Base-by-base conservation (phyloP, 2,113 vertebrate species). In the Danionella cerebrum region DNA sequence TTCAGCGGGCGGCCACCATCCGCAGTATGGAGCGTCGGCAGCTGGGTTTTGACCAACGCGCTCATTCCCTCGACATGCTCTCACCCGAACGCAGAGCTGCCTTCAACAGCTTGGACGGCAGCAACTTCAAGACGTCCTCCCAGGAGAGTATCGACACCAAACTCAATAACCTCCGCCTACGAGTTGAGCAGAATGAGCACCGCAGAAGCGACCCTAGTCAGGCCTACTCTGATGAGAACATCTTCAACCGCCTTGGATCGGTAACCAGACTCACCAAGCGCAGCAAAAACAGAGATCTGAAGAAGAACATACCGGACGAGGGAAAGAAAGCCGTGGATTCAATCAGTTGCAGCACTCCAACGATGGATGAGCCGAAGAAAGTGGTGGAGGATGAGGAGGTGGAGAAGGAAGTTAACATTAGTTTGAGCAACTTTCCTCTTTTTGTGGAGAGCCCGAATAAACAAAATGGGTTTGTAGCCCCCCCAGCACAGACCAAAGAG, bases 131-230 rank as follows among this genome's bases (percentile, higher is more conserved):
- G 78, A 93, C 92, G 11, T 90, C 93, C 0, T 96, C 94, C 72
- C 94, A 97, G 84, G 94, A 97, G 64, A 96, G 94, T 84, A 96
- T 97, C 69, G 92, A 96, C 75, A 90, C 87, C 63, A 91, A 92
- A 65, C 90, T 95, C 33, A 97, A 96, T 85, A 96, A 94, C 79
- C 83, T 96, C 48, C 91, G 92, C 22, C 86, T 92, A 16, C 89
- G 91, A 69, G 55, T 87, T 0, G 92, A 93, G 57, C 90, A 89
- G 65, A 86, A 90, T 10, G 67, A 69, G 42, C 87, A 88, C 63
- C 88, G 81, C 4, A 85, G 86, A 0, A 59, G 77, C 2, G 65
- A 69, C 72, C 76, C 54, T 3, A 89, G 89, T 36, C 91, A 96
- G 76, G 91, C 92, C 0, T 78, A 90, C 0, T 96, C 94, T 0